Percentiles rank a stretch among this genome's conserved stretches.
Conservation (phyloP, 2,113 vertebrate species). For the Channa maculata region DNA sequence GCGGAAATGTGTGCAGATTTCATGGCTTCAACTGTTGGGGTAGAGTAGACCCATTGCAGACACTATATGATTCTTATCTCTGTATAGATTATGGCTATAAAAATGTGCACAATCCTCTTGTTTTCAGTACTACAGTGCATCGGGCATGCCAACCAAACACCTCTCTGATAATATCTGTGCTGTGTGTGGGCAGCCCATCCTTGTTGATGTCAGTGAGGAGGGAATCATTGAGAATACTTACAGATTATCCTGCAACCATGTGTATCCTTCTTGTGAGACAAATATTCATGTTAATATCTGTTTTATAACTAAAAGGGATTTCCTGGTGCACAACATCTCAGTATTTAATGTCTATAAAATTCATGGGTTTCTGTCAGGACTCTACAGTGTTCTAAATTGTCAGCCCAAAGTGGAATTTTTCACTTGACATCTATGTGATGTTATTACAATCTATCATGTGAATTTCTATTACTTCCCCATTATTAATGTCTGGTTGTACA, state of each 20-base stretch:
- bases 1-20: conserved; percentile 99
- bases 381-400: background rate
- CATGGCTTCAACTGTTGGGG: conserved; percentile 98
- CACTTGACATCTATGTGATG: conserved; percentile 50
- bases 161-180: conserved; percentile 96
- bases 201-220: conserved; percentile 96
- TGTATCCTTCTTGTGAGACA: conserved; percentile 89
- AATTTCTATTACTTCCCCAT: conserved; percentile 43
- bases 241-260: conserved; percentile 96
- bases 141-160: conserved; percentile 98
- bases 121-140: conserved; percentile 93
- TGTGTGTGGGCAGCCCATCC: conserved; percentile 95
- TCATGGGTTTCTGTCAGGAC: background rate
- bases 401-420: conserved; percentile 50
- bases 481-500: background rate
- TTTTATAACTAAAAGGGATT: conserved; percentile 23
- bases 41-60: conserved; percentile 70
- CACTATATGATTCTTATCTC: background rate
- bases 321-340: background rate
- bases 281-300: background rate
- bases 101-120: background rate
- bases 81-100: background rate
- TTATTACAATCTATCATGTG: conserved; percentile 14
- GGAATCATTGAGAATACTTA: conserved; percentile 99
- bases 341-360: background rate